Evolutionary conservation across 2,113 vertebrate genomes (phyloP).

Genomic region (Petromus typicus): DNA sequence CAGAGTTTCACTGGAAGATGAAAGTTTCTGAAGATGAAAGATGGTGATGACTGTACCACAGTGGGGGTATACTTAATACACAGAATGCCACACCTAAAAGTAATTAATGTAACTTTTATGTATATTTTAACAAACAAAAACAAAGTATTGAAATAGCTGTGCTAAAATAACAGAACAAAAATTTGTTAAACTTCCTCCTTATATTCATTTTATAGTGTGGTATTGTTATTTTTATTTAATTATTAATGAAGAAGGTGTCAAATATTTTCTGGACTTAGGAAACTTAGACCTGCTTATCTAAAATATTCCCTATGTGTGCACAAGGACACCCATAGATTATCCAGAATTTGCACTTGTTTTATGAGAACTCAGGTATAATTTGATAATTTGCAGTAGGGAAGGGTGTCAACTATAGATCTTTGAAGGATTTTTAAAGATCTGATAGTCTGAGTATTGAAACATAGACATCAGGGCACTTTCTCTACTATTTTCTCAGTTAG

Average conservation of each 20-base stretch:
- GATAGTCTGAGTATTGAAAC: not conserved
- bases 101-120: not conserved
- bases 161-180: not conserved
- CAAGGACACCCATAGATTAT: not conserved
- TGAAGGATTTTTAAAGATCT: not conserved
- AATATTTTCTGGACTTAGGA: not conserved
- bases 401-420: not conserved
- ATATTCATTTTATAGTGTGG: not conserved
- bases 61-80: not conserved
- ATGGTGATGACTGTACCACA: not conserved
- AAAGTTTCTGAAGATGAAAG: not conserved
- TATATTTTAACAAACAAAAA: not conserved
- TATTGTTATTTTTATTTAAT: conserved; percentile 37
- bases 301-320: not conserved
- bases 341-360: not conserved
- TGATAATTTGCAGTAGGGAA: not conserved
- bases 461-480: not conserved
- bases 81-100: not conserved
- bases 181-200: conserved; percentile 12
- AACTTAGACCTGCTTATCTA: not conserved
- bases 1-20: not conserved
- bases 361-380: not conserved
- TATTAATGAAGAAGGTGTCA: not conserved
- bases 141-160: not conserved
- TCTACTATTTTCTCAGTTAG: not conserved